A percentile compares a stretch with the other conserved stretches of the same genome.
These are phyloP conservation scores for Muscicapa adusta DNA, from an alignment of 2,113 vertebrate genomes.

Conservation along the genomic window DNA sequence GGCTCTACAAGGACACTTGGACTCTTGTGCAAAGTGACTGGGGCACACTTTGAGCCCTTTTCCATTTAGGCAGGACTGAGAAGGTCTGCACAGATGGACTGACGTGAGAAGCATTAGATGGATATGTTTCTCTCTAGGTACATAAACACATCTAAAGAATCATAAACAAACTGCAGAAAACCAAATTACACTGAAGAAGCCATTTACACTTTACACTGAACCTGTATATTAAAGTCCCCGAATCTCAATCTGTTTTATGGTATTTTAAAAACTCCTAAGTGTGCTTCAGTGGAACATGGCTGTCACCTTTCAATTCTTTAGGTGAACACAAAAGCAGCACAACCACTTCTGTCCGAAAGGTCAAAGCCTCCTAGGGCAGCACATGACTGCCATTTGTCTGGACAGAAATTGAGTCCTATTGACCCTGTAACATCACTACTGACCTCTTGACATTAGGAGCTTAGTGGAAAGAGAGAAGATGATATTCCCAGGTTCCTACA, in stretches of 20 bases:
- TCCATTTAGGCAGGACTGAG: not conserved
- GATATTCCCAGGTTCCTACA: constrained; percentile 21
- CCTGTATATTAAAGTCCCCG: not conserved
- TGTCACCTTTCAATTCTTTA: constrained; percentile 32
- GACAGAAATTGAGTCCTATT: constrained; percentile 52
- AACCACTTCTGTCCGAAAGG: constrained; percentile 42
- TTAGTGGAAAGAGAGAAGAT: constrained; percentile 35
- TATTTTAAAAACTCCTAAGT: not conserved
- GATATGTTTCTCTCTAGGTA: not conserved
- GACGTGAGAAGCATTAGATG: not conserved
- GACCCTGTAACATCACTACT: constrained; percentile 44
- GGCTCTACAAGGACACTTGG: not conserved
- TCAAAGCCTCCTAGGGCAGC: constrained; percentile 32
- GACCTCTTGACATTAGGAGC: constrained; percentile 62
- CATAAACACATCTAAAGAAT: not conserved
- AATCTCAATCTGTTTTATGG: not conserved
- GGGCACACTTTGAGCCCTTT: not conserved
- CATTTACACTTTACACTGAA: not conserved
- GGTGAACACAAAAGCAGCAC: constrained; percentile 35
- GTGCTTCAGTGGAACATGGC: not conserved
- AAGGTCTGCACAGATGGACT: not conserved
- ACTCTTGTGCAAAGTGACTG: not conserved
- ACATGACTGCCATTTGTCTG: constrained; percentile 58
- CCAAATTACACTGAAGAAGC: not conserved
- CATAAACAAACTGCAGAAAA: not conserved